Base-by-base conservation (phyloP, 1,140 invertebrate species). In the Aphelenchoides besseyi region DNA sequence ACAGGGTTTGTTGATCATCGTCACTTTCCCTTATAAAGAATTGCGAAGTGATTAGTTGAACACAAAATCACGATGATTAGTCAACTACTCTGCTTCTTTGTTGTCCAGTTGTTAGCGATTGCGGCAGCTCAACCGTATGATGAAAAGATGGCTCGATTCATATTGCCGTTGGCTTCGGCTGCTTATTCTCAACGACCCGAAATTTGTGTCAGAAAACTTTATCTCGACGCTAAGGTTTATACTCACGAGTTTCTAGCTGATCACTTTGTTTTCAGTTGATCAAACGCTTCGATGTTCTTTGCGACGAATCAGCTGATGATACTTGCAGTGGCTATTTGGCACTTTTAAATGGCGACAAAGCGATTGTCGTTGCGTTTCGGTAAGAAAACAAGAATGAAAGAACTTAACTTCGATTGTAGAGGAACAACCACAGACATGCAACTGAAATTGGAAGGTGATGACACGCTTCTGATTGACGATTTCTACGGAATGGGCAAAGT, bases 361-460 rank as follows among this genome's bases (percentile, higher is more conserved):
- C 55, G 18, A 59, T 59, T 33, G 55, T 23, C 18, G 55, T 59
- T 33, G 55, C 23, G 5, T 59, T 59, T 59, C 55, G 55, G 55
- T 59, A 12, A 59, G 55, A 8, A 8, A 8, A 8, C 5, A 41
- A 8, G 5, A n/a, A 8, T 59, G 55, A 8, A 8, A 59, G 18
- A 33, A 33, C 55, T 59, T 33, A 29, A 5, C 5, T 8, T 59
- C 32, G 18, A 23, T 18, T 59, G 5, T 23, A 59, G 55, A 28
- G 55, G 55, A 33, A 59, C 55, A 33, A 33, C 5, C 55, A 33
- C 26, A 5, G 18, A 59, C 55, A 8, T 59, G 55, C 55, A 59
- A 33, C 55, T 59, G 18, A 5, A 59, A 33, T 5, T 59, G 18
- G 55, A 59, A 23, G 5, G 23, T 5, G 18, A 8, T 28, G 55